phyloP scores from a whole-genome alignment of 2,113 vertebrate species.

The Cryptoleucopteryx plumbea region DNA sequence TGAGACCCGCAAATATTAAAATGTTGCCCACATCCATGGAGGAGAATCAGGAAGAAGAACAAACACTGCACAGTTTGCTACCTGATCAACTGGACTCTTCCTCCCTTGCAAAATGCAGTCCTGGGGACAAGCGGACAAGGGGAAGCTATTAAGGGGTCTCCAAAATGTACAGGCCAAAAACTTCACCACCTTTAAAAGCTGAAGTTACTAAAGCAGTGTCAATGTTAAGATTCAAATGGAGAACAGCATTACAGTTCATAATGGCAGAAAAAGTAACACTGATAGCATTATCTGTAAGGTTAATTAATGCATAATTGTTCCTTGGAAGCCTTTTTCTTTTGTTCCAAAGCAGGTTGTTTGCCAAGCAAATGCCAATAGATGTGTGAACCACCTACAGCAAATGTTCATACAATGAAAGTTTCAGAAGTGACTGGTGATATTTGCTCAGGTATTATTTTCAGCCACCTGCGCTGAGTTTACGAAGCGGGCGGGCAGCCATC shows the following conservation, averaged over 20 bases:
- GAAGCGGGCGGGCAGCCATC: constrained; percentile 53
- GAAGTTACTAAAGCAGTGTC: not conserved
- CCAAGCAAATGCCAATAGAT: constrained; percentile 34
- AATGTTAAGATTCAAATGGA: not conserved
- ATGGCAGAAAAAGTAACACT: not conserved
- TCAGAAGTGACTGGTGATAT: constrained; percentile 50
- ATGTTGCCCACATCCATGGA: not conserved
- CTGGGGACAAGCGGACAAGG: not conserved
- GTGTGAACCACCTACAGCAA: constrained; percentile 66
- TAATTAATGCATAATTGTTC: constrained; percentile 14
- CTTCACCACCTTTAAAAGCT: not conserved
- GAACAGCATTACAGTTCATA: not conserved
- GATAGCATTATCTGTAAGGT: constrained; percentile 41
- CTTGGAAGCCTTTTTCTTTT: constrained; percentile 10
- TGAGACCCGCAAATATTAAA: not conserved
- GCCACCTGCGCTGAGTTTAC: constrained; percentile 72
- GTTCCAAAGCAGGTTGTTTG: constrained; percentile 57
- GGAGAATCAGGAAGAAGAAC: not conserved
- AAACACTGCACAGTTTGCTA: not conserved
- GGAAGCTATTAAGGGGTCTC: not conserved
- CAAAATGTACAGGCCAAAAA: not conserved
- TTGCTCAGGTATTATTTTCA: constrained; percentile 64
- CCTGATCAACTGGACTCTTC: not conserved
- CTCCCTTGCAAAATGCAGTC: not conserved
- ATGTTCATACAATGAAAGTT: constrained; percentile 63